Evolutionary conservation across 2,888 invertebrate species (phyloP).

Genomic region (Iselma pallidipennis): DNA sequence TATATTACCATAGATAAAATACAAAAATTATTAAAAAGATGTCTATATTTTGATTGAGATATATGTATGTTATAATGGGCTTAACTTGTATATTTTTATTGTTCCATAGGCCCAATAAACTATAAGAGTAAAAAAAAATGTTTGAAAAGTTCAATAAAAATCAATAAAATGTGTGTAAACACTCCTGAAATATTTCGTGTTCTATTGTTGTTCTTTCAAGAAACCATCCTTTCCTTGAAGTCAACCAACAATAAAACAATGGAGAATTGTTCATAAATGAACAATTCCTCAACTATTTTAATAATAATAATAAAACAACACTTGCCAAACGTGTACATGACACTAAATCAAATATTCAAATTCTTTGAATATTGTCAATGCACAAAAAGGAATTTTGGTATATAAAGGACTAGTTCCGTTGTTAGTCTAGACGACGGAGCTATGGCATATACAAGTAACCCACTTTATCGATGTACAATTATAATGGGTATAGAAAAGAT

Average conservation of each 20-base stretch:
- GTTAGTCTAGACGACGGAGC: conserved; percentile 10
- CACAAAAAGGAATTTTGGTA: background rate
- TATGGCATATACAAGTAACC: conserved; percentile 28
- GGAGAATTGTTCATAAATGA: background rate
- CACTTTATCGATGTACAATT: conserved; percentile 32
- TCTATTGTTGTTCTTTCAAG: background rate
- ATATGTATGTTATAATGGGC: conserved; percentile 52
- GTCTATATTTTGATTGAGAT: conserved; percentile 54
- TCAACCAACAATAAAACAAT: background rate
- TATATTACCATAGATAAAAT: conserved; percentile 45
- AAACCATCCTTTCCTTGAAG: background rate
- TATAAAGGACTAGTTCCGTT: conserved; percentile 15
- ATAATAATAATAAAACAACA: background rate
- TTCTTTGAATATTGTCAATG: conserved; percentile 3
- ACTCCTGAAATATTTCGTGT: conserved; percentile 26
- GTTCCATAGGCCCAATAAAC: conserved; percentile 49
- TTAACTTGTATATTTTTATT: conserved; percentile 56
- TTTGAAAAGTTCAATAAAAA: conserved; percentile 49
- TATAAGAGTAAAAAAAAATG: conserved; percentile 46
- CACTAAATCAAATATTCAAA: no score
- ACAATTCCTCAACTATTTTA: no score
- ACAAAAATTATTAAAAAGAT: conserved; percentile 30
- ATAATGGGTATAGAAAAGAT: no score
- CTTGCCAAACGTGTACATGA: background rate
- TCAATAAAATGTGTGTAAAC: conserved; percentile 43